Conservation (phyloP, 30 jellyfish, hydroid and myxozoan genomes). For the Pelagia noctiluca region DNA sequence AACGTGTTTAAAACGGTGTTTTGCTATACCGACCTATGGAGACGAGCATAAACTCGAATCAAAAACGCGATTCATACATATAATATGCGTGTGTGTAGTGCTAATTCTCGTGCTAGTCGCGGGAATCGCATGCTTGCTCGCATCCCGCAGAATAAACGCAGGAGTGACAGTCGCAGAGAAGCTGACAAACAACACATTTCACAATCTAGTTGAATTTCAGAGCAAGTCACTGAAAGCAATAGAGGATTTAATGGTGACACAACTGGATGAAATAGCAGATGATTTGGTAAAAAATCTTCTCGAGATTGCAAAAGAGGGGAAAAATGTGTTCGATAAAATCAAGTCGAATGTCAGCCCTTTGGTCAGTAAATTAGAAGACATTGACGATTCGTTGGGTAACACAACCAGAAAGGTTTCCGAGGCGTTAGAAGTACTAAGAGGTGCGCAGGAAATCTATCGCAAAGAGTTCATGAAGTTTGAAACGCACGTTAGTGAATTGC, state of each 20-base stretch:
- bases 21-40: neutral
- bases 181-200: conserved; percentile 14
- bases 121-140: conserved; percentile 12
- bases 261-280: conserved; percentile 31
- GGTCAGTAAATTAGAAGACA: neutral
- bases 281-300: neutral
- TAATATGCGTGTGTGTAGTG: conserved; percentile 12
- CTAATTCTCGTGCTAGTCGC: conserved; percentile 28
- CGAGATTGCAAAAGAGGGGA: neutral
- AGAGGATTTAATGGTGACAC: conserved; percentile 22
- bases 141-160: conserved; percentile 34
- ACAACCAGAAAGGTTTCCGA: neutral
- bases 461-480: neutral
- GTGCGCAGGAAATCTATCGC: neutral
- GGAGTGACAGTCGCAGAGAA: conserved; percentile 34
- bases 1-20: conserved; percentile 10
- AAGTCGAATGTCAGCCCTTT: neutral
- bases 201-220: conserved; percentile 52
- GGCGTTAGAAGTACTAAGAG: neutral
- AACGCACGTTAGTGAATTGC: neutral
- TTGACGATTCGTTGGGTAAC: neutral
- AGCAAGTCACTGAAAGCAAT: conserved; percentile 15
- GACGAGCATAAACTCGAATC: neutral
- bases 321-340: neutral
- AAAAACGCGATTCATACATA: conserved; percentile 5